phyloP scores from a whole-genome alignment of 2,888 invertebrate species.

The Sthenelais limicola region DNA sequence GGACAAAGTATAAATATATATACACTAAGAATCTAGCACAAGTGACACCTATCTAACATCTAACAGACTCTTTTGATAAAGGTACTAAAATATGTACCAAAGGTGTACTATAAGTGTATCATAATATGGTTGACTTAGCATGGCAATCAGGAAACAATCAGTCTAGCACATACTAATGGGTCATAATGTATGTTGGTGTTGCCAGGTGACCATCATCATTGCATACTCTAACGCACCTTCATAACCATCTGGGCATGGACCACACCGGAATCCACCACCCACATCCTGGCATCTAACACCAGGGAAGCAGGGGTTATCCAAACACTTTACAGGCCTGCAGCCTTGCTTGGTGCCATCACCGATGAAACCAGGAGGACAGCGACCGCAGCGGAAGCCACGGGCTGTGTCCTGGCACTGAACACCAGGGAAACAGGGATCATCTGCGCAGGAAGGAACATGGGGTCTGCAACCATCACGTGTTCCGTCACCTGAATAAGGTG shows the following conservation, averaged over 20 bases:
- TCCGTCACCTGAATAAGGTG: constrained; percentile 77
- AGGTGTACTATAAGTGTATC: too few relatives aligned
- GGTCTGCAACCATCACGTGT: constrained; percentile 70
- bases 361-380: constrained; percentile 81
- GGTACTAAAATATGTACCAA: too few relatives aligned
- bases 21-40: too few relatives aligned
- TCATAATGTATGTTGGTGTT: too few relatives aligned
- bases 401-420: constrained; percentile 78
- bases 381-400: constrained; percentile 71
- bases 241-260: constrained; percentile 81
- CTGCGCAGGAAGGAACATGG: constrained; percentile 27
- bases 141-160: too few relatives aligned
- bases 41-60: too few relatives aligned
- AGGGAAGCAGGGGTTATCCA: constrained; percentile 78
- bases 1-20: too few relatives aligned
- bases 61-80: too few relatives aligned
- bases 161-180: too few relatives aligned
- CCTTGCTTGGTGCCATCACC: constrained; percentile 78
- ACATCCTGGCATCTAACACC: constrained; percentile 63
- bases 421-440: constrained; percentile 65
- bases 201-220: too few relatives aligned
- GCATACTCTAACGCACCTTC: constrained; percentile 71
- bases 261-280: constrained; percentile 78
- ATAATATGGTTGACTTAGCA: too few relatives aligned
- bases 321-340: constrained; percentile 23